These are phyloP conservation scores for Epizoanthus ramosus DNA, from an alignment of 92 coral and sea anemone species.

Conservation along the genomic window DNA sequence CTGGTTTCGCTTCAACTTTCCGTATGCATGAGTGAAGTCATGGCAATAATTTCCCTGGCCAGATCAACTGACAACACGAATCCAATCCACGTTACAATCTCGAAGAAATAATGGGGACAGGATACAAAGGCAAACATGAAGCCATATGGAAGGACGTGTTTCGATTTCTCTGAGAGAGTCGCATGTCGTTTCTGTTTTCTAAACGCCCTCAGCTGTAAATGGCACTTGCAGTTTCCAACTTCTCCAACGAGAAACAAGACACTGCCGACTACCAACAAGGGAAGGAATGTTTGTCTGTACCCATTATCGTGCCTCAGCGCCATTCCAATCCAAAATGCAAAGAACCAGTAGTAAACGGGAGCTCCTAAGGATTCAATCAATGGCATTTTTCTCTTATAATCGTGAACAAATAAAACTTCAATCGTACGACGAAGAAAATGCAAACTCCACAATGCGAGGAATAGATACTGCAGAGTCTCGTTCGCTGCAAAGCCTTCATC, in stretches of 20 bases:
- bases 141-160: slow-evolving; percentile 81
- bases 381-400: slow-evolving; percentile 75
- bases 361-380: slow-evolving; percentile 73
- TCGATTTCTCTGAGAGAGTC: slow-evolving; percentile 57
- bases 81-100: slow-evolving; percentile 82
- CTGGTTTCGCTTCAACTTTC: too few relatives aligned
- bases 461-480: slow-evolving; percentile 61
- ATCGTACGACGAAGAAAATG: slow-evolving; percentile 79
- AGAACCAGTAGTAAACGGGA: slow-evolving; percentile 86
- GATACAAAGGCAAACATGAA: slow-evolving; percentile 73
- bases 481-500: slow-evolving; percentile 54
- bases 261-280: slow-evolving; percentile 63
- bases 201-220: slow-evolving; percentile 63
- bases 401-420: slow-evolving; percentile 81
- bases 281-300: slow-evolving; percentile 65
- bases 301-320: slow-evolving; percentile 74
- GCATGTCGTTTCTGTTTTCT: slow-evolving; percentile 64
- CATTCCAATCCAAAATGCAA: slow-evolving; percentile 78
- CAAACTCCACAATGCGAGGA: slow-evolving; percentile 73
- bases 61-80: slow-evolving; percentile 69
- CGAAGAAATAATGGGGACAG: slow-evolving; percentile 79
- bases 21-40: too few relatives aligned
- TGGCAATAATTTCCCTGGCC: too few relatives aligned
- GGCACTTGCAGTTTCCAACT: slow-evolving; percentile 76
- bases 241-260: slow-evolving; percentile 68